Evolutionary conservation across 2,113 vertebrate genomes (phyloP).

Genomic region (Xenopus laevis): DNA sequence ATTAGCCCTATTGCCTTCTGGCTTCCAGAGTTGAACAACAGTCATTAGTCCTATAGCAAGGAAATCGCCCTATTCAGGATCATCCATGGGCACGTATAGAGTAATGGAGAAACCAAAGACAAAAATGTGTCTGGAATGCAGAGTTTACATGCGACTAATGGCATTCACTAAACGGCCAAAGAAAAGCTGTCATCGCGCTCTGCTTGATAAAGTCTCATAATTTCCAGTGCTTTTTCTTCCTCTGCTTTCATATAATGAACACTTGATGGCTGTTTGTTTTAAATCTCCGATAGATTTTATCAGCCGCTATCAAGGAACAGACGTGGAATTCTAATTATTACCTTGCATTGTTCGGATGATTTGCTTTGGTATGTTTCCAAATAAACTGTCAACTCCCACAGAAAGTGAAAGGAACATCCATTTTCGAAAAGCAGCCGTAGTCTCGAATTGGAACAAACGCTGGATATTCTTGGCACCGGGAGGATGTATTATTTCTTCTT

Average conservation of each 20-base stretch:
- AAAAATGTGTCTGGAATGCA: conserved; percentile 4
- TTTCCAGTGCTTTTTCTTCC: conserved; percentile 52
- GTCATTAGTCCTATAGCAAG: too few species aligned
- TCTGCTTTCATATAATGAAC: conserved; percentile 55
- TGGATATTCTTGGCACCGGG: conserved; percentile 62
- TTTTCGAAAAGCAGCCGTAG: conserved; percentile 62
- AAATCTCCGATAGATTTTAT: conserved; percentile 49
- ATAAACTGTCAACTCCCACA: conserved; percentile 61
- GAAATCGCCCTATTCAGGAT: too few species aligned
- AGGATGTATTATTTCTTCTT: conserved; percentile 62
- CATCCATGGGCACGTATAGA: too few species aligned
- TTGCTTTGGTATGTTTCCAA: conserved; percentile 61
- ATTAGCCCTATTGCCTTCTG: too few species aligned
- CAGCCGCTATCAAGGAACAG: conserved; percentile 46
- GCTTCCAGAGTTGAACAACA: too few species aligned
- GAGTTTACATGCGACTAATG: neutral
- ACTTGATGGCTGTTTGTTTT: conserved; percentile 36
- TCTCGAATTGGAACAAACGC: conserved; percentile 62
- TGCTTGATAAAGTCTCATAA: conserved; percentile 41
- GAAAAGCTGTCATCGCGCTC: conserved; percentile 9
- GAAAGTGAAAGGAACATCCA: conserved; percentile 67
- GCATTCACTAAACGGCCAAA: neutral
- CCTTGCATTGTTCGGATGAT: conserved; percentile 65
- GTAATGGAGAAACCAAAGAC: too few species aligned
- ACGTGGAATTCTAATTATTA: conserved; percentile 60